phyloP scores from a whole-genome alignment of 2,113 vertebrate species.

The Leptodactylus fuscus region DNA sequence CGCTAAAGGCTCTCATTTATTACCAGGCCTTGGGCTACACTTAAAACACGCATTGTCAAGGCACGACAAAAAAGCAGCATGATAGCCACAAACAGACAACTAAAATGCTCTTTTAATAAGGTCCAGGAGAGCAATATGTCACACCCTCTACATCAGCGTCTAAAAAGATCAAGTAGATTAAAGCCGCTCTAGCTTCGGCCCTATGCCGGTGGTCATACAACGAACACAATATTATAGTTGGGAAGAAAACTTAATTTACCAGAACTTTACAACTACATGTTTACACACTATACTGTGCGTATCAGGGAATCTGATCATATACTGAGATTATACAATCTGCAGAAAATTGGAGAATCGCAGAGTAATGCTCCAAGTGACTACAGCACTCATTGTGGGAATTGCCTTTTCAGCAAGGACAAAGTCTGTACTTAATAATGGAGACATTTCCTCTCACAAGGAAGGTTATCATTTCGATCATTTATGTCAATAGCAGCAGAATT shows the following conservation, averaged over 20 bases:
- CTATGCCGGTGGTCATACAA: not conserved
- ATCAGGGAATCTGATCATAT: not conserved
- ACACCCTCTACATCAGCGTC: not conserved
- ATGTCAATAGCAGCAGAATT: too few species aligned
- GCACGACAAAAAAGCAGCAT: not conserved
- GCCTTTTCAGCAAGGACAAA: not conserved
- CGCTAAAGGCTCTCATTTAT: slow-evolving; percentile 17
- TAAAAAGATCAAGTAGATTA: not conserved
- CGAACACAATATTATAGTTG: not conserved
- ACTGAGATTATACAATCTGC: not conserved
- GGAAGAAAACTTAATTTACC: not conserved
- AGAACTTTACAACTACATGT: not conserved
- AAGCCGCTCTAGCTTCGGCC: not conserved
- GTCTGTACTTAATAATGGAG: not conserved
- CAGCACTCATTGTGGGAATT: not conserved
- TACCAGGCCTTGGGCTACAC: not conserved
- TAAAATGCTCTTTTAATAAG: not conserved
- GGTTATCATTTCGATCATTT: too few species aligned
- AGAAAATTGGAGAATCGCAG: too few species aligned
- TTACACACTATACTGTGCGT: not conserved
- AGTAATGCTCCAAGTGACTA: too few species aligned
- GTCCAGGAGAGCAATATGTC: not conserved
- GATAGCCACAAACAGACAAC: not conserved
- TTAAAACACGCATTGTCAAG: slow-evolving; percentile 5
- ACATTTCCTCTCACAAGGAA: too few species aligned